phyloP scores from a whole-genome alignment of 2,888 invertebrate species.

The Tuberolachnus salignus region DNA sequence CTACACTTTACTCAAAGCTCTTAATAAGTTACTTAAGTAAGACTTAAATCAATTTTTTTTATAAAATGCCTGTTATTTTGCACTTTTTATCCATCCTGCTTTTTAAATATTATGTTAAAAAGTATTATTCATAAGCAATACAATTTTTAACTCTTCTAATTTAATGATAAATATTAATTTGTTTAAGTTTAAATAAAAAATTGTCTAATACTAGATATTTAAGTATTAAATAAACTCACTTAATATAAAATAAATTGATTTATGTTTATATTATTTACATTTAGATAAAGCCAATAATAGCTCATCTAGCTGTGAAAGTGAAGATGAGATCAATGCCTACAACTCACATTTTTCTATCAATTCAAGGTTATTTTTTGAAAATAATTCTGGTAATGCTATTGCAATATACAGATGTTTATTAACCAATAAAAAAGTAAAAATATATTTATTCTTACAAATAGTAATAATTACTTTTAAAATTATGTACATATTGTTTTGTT shows the following conservation, averaged over 20 bases:
- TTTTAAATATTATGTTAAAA: too few relatives aligned
- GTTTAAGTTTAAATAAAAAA: background rate
- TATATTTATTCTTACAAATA: background rate
- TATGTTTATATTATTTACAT: constrained; percentile 17
- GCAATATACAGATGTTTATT: constrained; percentile 50
- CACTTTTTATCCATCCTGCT: too few relatives aligned
- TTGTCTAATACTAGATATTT: background rate
- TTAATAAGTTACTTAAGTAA: too few relatives aligned
- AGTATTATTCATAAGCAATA: too few relatives aligned
- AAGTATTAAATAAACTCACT: background rate
- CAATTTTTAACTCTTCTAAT: too few relatives aligned
- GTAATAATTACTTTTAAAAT: background rate
- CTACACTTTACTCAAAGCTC: too few relatives aligned
- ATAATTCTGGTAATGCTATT: constrained; percentile 61
- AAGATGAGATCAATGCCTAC: constrained; percentile 47
- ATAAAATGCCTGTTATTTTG: too few relatives aligned
- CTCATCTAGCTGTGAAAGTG: constrained; percentile 53
- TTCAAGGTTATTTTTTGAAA: constrained; percentile 62
- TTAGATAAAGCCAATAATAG: constrained; percentile 50
- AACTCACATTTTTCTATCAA: constrained; percentile 62
- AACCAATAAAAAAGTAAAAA: constrained; percentile 37
- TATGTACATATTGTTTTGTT: background rate
- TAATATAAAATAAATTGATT: background rate
- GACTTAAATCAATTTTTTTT: too few relatives aligned
- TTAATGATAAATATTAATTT: background rate